Evolutionary conservation across 1,140 invertebrate species (phyloP).

Genomic region (Drusus annulatus): DNA sequence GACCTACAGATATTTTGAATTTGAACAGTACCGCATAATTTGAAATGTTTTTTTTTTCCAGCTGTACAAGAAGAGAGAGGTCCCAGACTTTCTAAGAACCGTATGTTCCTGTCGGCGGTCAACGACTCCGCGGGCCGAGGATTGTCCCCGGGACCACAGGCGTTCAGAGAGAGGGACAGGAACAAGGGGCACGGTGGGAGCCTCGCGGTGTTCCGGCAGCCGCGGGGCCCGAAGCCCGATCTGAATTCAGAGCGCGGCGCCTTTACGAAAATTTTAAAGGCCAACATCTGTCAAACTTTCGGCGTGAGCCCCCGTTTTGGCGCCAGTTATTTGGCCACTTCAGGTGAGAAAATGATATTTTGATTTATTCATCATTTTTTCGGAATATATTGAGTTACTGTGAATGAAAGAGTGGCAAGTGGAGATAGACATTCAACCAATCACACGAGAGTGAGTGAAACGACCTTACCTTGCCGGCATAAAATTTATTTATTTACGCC

Average conservation of each 20-base stretch:
- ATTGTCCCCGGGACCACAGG: background rate
- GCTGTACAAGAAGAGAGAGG: slow-evolving; percentile 88
- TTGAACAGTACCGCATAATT: no score
- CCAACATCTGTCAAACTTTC: slow-evolving; percentile 61
- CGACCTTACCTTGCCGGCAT: no score
- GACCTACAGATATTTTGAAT: no score
- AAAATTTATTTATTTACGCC: no score
- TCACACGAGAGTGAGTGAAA: no score
- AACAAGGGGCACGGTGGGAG: no score
- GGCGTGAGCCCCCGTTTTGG: slow-evolving; percentile 23
- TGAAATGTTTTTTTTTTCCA: no score
- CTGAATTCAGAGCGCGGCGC: slow-evolving; percentile 48
- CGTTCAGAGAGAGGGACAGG: background rate
- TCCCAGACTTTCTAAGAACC: slow-evolving; percentile 74
- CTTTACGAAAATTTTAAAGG: slow-evolving; percentile 61
- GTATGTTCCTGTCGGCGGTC: slow-evolving; percentile 5
- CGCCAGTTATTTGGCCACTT: slow-evolving; percentile 25
- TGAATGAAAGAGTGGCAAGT: no score
- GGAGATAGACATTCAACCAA: no score
- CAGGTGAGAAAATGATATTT: slow-evolving; percentile 14
- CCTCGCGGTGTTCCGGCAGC: slow-evolving; percentile 27
- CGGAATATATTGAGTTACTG: no score
- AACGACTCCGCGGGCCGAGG: background rate
- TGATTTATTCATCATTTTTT: no score
- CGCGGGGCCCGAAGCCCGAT: slow-evolving; percentile 46